These are phyloP conservation scores for Pagrus major DNA, from an alignment of 2,113 vertebrate species.

Conservation along the genomic window DNA sequence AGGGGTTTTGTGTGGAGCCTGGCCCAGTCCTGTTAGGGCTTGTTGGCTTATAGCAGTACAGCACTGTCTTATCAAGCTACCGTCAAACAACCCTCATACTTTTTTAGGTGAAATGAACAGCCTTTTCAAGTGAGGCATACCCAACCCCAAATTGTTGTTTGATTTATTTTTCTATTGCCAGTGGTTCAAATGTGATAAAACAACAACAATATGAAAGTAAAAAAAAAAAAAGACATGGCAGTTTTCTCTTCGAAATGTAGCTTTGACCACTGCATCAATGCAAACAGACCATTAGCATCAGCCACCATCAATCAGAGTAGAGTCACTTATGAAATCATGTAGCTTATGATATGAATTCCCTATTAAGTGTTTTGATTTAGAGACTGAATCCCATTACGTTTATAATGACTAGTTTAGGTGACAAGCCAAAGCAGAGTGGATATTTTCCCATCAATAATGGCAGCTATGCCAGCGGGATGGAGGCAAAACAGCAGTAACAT, in stretches of 20 bases:
- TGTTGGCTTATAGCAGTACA: conserved; percentile 19
- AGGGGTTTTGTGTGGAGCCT: conserved; percentile 5
- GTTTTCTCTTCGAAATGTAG: neutral
- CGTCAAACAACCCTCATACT: neutral
- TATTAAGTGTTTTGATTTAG: neutral
- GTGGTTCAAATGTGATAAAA: neutral
- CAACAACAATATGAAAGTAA: neutral
- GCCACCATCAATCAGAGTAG: neutral
- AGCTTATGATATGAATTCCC: neutral
- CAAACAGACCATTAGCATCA: neutral
- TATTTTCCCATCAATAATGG: neutral
- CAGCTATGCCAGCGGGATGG: neutral
- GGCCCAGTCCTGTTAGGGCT: conserved; percentile 25
- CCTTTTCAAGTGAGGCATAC: neutral
- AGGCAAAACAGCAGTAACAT: conserved; percentile 24
- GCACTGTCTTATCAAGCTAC: conserved; percentile 7
- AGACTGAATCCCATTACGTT: neutral
- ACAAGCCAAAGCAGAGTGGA: neutral
- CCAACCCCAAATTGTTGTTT: neutral
- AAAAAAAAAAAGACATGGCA: no score
- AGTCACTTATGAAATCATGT: neutral
- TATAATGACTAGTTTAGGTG: neutral
- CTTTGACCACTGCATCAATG: neutral
- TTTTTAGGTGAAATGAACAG: neutral
- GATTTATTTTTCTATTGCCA: neutral